Conservation (phyloP, 2,888 invertebrate species). For the Acronicta psi region DNA sequence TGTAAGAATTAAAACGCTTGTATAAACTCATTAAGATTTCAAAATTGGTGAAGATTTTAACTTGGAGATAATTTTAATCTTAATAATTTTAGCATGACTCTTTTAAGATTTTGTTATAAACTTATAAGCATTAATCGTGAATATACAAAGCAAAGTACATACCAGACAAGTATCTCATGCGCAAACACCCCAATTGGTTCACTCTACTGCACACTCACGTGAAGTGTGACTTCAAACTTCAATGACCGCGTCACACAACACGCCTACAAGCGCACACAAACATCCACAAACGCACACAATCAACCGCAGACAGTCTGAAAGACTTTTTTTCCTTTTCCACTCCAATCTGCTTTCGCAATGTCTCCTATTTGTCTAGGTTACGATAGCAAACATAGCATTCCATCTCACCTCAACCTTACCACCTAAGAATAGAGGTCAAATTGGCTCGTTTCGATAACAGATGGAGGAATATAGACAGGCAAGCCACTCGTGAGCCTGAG, state of each 20-base stretch:
- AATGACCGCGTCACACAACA: constrained; percentile 36
- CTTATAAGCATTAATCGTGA: neutral
- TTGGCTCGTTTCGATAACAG: constrained; percentile 21
- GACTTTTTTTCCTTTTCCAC: constrained; percentile 56
- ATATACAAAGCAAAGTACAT: neutral
- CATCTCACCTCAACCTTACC: constrained; percentile 16
- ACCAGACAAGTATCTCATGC: constrained; percentile 13
- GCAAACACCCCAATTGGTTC: constrained; percentile 22
- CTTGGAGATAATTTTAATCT: too few relatives aligned
- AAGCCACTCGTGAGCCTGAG: constrained; percentile 62
- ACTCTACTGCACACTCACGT: constrained; percentile 26
- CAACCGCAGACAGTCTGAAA: constrained; percentile 55
- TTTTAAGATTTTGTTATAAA: too few relatives aligned
- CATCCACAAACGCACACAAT: constrained; percentile 40
- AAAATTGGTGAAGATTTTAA: too few relatives aligned
- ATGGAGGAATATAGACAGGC: constrained; percentile 46
- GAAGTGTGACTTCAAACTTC: constrained; percentile 50
- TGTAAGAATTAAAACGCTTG: too few relatives aligned
- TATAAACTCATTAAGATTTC: too few relatives aligned
- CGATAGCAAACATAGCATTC: constrained; percentile 16
- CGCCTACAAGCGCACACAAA: constrained; percentile 18
- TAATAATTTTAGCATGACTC: too few relatives aligned
- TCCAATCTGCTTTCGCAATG: constrained; percentile 60
- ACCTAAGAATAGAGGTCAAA: constrained; percentile 47
- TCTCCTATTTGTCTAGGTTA: constrained; percentile 61